Percentiles rank a stretch among this genome's conserved stretches.
Evolutionary conservation across 2,797 vertebrate genomes (phyloP).

Genomic region (Enteromius trimaculatus): DNA sequence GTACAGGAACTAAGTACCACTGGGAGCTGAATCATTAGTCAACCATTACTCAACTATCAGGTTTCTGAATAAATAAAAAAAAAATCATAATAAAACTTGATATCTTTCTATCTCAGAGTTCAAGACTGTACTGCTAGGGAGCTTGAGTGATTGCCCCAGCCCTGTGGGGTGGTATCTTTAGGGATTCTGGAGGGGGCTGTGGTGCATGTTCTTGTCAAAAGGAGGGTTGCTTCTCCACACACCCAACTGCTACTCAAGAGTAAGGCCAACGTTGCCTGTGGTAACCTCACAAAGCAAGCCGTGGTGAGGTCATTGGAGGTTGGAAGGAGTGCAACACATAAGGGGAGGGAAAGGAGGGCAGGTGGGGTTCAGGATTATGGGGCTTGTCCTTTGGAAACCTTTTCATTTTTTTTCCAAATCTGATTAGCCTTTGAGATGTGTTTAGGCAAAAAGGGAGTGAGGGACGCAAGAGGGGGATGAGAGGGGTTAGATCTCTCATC

Average conservation of each 20-base stretch:
- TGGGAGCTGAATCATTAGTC: neutral
- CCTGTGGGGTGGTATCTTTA: constrained; percentile 59
- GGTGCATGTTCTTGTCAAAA: constrained; percentile 66
- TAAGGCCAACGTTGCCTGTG: constrained; percentile 61
- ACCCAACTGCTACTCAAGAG: constrained; percentile 66
- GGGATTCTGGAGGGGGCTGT: constrained; percentile 53
- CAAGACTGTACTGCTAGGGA: neutral
- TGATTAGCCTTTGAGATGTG: constrained; percentile 67
- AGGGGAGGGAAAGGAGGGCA: constrained; percentile 31
- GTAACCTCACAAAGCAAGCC: constrained; percentile 64
- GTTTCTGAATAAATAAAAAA: neutral
- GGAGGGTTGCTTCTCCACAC: constrained; percentile 60
- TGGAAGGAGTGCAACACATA: constrained; percentile 53
- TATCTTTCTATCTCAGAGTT: neutral
- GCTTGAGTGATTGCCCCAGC: constrained; percentile 27
- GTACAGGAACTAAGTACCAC: neutral
- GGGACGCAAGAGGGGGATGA: constrained; percentile 16
- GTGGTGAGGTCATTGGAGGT: constrained; percentile 67
- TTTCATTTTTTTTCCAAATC: constrained; percentile 60
- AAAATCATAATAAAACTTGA: neutral
- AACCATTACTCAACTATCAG: neutral
- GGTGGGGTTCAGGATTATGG: constrained; percentile 60
- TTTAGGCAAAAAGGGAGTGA: constrained; percentile 50
- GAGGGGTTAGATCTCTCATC: constrained; percentile 42
- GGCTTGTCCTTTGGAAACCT: constrained; percentile 60